Conservation (phyloP, 2,113 vertebrate species). For the Zapornia atra region DNA sequence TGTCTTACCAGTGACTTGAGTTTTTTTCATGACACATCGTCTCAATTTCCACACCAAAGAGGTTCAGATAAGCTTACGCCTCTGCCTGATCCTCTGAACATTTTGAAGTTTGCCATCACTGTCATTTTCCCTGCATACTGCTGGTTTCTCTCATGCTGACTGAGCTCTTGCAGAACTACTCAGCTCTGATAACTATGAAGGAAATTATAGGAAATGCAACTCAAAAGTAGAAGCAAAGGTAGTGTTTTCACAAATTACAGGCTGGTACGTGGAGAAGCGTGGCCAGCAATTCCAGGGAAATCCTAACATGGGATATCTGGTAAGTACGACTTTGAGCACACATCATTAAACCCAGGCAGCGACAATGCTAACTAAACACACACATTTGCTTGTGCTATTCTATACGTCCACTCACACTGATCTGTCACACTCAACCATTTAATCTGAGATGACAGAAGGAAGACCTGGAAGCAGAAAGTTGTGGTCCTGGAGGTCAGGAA, state of each 20-base stretch:
- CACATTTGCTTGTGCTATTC: background rate
- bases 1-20: background rate
- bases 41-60: slow-evolving; percentile 45
- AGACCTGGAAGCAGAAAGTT: background rate
- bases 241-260: slow-evolving; percentile 52
- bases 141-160: background rate
- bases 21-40: background rate
- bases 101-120: slow-evolving; percentile 40
- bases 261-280: background rate
- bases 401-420: background rate
- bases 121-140: background rate
- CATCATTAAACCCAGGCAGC: background rate
- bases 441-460: background rate
- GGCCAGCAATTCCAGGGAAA: background rate
- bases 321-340: background rate
- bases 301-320: background rate
- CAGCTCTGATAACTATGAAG: slow-evolving; percentile 2
- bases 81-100: slow-evolving; percentile 7
- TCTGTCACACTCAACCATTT: accelerated
- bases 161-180: background rate
- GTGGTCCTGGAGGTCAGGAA: background rate
- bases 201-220: background rate
- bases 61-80: slow-evolving; percentile 8
- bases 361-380: background rate
- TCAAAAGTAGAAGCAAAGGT: slow-evolving; percentile 38